Evolutionary conservation across 2,797 vertebrate genomes (phyloP), one percentile per base, ranked within the genome.

Genomic region (Aeoliscus strigatus): DNA sequence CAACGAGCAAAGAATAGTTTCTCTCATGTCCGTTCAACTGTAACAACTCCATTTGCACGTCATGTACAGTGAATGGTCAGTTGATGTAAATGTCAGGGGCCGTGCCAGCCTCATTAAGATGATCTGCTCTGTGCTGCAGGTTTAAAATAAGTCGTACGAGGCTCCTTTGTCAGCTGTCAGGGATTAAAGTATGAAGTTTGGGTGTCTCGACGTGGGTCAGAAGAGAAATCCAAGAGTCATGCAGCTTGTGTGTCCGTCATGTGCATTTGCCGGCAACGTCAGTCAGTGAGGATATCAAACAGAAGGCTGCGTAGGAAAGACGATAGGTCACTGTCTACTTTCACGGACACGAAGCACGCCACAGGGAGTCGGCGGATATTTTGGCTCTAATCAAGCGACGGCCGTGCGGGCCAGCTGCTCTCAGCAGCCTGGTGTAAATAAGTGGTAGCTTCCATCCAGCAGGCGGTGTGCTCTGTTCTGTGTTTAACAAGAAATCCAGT

Each of bases 171-270:
- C 73, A 77, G 70, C 70, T 72, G 70, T 50, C 18, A 1, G 7
- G 42, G 68, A 73, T 71, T 67, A 55, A 48, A 61, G 39, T 13
- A 15, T 23, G 43, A 46, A 39, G 56, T 60, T 62, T 45, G 0
- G 9, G 49, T 3, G 8, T 45, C 59, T 41, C 39, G 35, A 10
- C 3, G 8, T 32, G 31, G 34, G 42, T 42, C 44, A 49, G 31
- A 58, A 51, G 54, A 53, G 33, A 45, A 54, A 64, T 42, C 24
- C 38, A 35, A 41, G 48, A 32, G 36, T 31, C 13, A 9, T 41
- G 14, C 34, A 42, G 40, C 29, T 27, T 49, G 28, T 23, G 32
- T 46, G 30, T 33, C 33, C n/a, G 35, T 41, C 6, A 8, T 44
- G 11, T 35, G 23, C 64, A 64, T 59, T 49, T 73, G 60, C 14